Conservation (phyloP, 1,140 invertebrate species). For the Drosophila takahashii region DNA sequence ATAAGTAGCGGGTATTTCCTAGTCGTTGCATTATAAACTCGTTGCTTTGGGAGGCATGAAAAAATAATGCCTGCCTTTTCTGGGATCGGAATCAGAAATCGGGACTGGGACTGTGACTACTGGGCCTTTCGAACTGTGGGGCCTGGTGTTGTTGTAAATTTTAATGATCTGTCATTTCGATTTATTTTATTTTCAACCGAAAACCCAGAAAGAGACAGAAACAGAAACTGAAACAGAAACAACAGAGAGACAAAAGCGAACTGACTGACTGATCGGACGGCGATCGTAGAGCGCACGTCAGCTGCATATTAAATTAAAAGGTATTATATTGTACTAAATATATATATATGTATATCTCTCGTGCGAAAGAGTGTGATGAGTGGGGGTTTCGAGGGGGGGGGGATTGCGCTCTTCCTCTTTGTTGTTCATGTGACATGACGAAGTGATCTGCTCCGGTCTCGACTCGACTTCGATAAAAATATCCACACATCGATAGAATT, state of each 20-base stretch:
- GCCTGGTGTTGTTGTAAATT: slow-evolving; percentile 75
- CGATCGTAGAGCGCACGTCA: slow-evolving; percentile 66
- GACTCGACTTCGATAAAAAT: slow-evolving; percentile 70
- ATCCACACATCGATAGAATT: slow-evolving; percentile 80
- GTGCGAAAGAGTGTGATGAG: not conserved
- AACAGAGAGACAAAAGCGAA: slow-evolving; percentile 58
- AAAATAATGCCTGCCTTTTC: slow-evolving; percentile 63
- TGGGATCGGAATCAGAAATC: slow-evolving; percentile 23
- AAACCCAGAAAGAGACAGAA: slow-evolving; percentile 51
- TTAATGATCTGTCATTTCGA: slow-evolving; percentile 84
- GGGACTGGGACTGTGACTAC: slow-evolving; percentile 6
- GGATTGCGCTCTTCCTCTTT: slow-evolving; percentile 7
- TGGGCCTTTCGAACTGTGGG: slow-evolving; percentile 1
- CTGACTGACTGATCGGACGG: slow-evolving; percentile 22
- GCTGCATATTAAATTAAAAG: slow-evolving; percentile 84
- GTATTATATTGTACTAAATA: slow-evolving; percentile 82
- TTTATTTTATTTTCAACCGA: slow-evolving; percentile 82
- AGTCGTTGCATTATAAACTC: not conserved
- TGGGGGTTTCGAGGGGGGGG: not conserved
- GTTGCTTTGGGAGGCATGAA: slow-evolving; percentile 26
- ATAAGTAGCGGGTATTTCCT: not conserved
- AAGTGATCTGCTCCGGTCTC: slow-evolving; percentile 36
- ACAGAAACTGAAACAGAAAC: not conserved
- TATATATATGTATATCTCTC: slow-evolving; percentile 36
- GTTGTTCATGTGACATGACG: slow-evolving; percentile 17